These are phyloP conservation scores for Rhabdomys dilectus DNA, from an alignment of 2,113 vertebrate species.

Conservation along the genomic window DNA sequence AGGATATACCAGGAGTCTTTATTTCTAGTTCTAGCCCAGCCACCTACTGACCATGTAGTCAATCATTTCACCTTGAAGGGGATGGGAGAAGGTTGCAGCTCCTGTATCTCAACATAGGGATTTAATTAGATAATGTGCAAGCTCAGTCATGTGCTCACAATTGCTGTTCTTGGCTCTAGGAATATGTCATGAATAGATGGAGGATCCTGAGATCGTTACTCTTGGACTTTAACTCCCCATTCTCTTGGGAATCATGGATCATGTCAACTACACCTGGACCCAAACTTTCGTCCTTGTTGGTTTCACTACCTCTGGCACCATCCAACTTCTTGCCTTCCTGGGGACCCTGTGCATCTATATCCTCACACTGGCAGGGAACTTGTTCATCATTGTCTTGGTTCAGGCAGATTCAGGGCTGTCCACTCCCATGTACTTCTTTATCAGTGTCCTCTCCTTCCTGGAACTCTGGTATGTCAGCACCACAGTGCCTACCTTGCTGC, in stretches of 20 bases:
- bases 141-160: background rate
- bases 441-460: constrained; percentile 76
- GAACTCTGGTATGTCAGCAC: constrained; percentile 73
- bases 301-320: background rate
- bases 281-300: constrained; percentile 62
- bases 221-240: background rate
- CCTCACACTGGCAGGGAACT: constrained; percentile 73
- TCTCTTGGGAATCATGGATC: constrained; percentile 32
- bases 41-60: background rate
- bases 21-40: background rate
- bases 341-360: constrained; percentile 62
- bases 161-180: background rate
- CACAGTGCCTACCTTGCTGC: constrained; percentile 67
- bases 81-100: background rate
- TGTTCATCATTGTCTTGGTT: constrained; percentile 73
- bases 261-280: constrained; percentile 6
- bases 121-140: background rate
- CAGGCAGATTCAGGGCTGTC: constrained; percentile 27
- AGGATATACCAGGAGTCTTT: background rate
- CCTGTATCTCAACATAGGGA: background rate
- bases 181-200: background rate
- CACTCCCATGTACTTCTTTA: constrained; percentile 81
- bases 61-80: background rate
- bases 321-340: background rate
- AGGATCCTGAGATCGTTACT: background rate